Conservation (phyloP, 2,797 vertebrate genomes). For the Syndactyla subalaris region DNA sequence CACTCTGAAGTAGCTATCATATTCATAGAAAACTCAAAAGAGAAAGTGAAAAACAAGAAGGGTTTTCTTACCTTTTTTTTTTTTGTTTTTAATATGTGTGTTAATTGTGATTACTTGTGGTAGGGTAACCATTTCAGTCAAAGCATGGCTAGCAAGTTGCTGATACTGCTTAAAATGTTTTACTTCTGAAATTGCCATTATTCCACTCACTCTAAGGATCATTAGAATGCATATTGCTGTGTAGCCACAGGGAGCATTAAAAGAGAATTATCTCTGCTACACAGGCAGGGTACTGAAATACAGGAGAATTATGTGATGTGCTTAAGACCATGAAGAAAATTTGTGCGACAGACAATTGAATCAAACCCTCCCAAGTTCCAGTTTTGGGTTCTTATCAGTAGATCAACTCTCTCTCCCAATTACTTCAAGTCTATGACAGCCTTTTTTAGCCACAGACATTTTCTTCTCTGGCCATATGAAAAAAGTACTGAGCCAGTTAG, state of each 20-base stretch:
- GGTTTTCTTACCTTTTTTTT: background rate
- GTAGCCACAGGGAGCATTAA: background rate
- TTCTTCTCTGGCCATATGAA: background rate
- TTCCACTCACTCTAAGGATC: background rate
- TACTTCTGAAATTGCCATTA: background rate
- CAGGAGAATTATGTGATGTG: background rate
- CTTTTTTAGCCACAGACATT: background rate
- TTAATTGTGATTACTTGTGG: background rate
- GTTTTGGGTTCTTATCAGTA: background rate
- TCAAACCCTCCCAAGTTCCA: background rate
- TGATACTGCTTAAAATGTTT: background rate
- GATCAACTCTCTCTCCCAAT: background rate
- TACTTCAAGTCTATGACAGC: background rate
- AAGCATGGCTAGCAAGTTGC: background rate
- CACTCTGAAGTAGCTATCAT: background rate
- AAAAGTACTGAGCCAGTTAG: background rate
- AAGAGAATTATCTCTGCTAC: background rate
- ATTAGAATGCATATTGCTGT: background rate
- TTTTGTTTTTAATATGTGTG: background rate
- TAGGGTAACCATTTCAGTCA: background rate
- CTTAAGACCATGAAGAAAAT: background rate
- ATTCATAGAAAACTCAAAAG: background rate
- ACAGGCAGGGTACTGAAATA: background rate
- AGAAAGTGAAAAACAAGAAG: background rate
- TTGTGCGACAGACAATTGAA: background rate